Conservation (phyloP, 2,797 vertebrate species). For the Periparus ater region DNA sequence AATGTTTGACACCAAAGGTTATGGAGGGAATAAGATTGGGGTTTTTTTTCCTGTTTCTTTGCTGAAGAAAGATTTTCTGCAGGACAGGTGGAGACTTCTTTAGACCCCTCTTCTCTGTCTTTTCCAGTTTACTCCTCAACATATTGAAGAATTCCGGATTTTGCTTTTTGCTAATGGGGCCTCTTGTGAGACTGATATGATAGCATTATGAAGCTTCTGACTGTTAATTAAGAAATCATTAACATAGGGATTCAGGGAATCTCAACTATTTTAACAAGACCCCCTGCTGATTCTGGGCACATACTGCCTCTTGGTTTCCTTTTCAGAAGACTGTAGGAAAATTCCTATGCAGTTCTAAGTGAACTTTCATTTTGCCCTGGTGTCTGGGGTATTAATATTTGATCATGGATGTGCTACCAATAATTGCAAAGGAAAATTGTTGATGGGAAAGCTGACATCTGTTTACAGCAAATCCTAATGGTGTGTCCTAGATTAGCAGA, state of each 20-base stretch:
- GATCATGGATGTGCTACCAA: background rate
- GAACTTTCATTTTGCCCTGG: background rate
- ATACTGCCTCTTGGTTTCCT: background rate
- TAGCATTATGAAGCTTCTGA: background rate
- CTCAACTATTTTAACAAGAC: background rate
- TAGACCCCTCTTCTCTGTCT: background rate
- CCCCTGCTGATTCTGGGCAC: background rate
- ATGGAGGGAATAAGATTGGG: background rate
- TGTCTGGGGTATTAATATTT: background rate
- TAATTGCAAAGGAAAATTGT: background rate
- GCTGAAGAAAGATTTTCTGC: background rate
- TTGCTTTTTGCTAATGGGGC: background rate
- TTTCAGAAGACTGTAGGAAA: background rate
- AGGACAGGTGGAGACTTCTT: background rate
- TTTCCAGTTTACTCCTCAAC: background rate
- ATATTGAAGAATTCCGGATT: background rate
- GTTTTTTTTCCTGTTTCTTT: background rate
- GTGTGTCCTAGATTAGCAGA: conserved; percentile 29
- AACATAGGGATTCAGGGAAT: background rate
- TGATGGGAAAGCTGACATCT: background rate
- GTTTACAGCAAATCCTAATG: conserved; percentile 33
- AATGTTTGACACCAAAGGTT: background rate
- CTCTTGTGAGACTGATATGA: background rate
- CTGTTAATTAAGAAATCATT: background rate
- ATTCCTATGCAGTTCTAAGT: background rate